A percentile compares a stretch with the other conserved stretches of the same genome.
phyloP scores from a whole-genome alignment of 53 echinoderm and acorn worm genomes.

The Temnopleurus reevesii region DNA sequence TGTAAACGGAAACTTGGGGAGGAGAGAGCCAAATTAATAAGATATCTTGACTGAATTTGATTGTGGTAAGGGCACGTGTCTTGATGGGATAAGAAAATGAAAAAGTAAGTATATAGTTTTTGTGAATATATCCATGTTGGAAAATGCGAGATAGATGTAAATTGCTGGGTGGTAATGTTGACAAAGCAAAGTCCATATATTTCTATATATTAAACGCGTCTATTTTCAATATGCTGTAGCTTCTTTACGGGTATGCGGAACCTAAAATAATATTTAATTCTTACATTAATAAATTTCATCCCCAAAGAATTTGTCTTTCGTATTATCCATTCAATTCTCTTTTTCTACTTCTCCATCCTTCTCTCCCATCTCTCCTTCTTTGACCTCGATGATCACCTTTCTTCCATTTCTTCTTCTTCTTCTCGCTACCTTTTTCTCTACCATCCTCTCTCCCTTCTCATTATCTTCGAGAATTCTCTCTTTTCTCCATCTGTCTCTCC shows the following conservation, averaged over 20 bases:
- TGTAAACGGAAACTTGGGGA: constrained; percentile 31
- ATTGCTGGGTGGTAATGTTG: background rate
- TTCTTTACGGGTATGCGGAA: too few relatives aligned
- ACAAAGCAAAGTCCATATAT: background rate
- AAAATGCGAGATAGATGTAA: background rate
- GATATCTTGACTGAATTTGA: constrained; percentile 24
- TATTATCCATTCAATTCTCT: background rate
- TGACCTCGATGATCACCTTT: background rate
- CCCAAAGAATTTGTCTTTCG: too few relatives aligned
- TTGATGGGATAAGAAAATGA: background rate
- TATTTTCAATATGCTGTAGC: background rate
- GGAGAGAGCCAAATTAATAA: constrained; percentile 28
- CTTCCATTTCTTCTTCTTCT: background rate
- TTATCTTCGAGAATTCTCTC: background rate
- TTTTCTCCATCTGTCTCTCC: background rate
- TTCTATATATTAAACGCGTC: background rate
- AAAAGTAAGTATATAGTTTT: background rate
- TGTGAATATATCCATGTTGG: background rate
- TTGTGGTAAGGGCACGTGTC: background rate
- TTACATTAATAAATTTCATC: too few relatives aligned
- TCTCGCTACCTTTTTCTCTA: background rate
- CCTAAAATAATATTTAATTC: too few relatives aligned
- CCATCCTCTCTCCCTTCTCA: background rate
- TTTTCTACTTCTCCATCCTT: background rate
- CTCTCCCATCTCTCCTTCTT: background rate